Conservation (phyloP, 2,888 invertebrate species). For the Strigamia crassipes region DNA sequence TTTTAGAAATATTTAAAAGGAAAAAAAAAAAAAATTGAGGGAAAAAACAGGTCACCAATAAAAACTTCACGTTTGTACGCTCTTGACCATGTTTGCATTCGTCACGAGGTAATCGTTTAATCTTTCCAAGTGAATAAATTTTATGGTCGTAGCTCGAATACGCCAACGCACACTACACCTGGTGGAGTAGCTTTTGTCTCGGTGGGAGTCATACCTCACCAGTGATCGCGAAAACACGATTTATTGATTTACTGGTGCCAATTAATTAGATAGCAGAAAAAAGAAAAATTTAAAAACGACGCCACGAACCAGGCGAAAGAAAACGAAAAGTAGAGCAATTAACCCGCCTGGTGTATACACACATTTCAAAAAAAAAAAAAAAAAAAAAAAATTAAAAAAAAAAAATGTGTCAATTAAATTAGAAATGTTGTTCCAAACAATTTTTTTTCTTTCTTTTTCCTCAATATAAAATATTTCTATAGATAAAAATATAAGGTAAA, state of each 20-base stretch:
- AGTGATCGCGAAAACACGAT: neutral
- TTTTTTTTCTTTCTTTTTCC: neutral
- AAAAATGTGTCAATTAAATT: no score
- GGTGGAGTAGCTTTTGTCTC: neutral
- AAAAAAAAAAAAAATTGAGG: neutral
- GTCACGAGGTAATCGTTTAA: constrained; percentile 25
- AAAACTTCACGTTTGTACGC: neutral
- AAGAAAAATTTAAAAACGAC: neutral
- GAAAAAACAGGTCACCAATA: neutral
- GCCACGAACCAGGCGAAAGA: neutral
- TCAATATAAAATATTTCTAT: neutral
- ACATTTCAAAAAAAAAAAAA: neutral
- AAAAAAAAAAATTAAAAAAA: no score
- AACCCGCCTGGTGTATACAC: neutral
- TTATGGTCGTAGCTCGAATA: constrained; percentile 13
- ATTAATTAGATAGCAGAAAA: neutral
- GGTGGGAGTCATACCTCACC: neutral
- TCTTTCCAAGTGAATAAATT: constrained; percentile 23
- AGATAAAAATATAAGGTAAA: neutral
- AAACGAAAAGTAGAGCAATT: neutral
- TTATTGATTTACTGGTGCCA: neutral
- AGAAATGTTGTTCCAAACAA: neutral
- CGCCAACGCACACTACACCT: constrained; percentile 12
- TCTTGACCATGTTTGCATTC: constrained; percentile 11
- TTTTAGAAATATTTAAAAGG: neutral